These are phyloP conservation scores for Plectrocnemia conspersa DNA, from an alignment of 1,140 invertebrate species.

Conservation along the genomic window DNA sequence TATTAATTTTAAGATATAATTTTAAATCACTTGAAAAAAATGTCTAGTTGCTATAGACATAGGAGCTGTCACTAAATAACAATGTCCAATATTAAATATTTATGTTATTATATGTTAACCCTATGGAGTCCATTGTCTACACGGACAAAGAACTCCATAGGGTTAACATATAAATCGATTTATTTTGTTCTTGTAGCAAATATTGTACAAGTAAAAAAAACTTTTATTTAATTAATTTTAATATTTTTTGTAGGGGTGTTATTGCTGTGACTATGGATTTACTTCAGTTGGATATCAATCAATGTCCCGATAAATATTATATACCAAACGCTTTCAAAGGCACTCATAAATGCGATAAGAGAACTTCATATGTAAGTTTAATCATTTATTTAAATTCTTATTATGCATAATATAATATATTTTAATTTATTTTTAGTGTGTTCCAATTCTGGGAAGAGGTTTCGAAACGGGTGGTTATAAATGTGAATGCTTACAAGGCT, in stretches of 20 bases:
- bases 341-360: constrained; percentile 90
- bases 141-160: too few relatives aligned
- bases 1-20: too few relatives aligned
- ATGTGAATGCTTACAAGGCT: constrained; percentile 96
- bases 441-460: constrained; percentile 85
- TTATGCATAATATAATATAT: constrained; percentile 1
- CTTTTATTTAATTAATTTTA: constrained; percentile 15
- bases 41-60: too few relatives aligned
- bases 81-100: too few relatives aligned
- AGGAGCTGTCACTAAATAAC: too few relatives aligned
- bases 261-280: constrained; percentile 91
- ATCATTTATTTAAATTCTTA: constrained; percentile 14
- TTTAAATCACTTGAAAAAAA: too few relatives aligned
- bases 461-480: constrained; percentile 95
- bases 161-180: too few relatives aligned
- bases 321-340: constrained; percentile 91
- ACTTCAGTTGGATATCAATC: constrained; percentile 87
- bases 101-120: too few relatives aligned
- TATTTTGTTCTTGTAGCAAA: too few relatives aligned
- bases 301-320: constrained; percentile 86
- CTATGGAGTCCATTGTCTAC: too few relatives aligned
- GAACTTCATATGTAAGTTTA: constrained; percentile 85
- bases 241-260: constrained; percentile 70
- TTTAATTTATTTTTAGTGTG: constrained; percentile 67
- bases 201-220: too few relatives aligned